These are phyloP conservation scores for Teleogryllus oceanicus DNA, from an alignment of 2,888 invertebrate genomes.

Conservation along the genomic window DNA sequence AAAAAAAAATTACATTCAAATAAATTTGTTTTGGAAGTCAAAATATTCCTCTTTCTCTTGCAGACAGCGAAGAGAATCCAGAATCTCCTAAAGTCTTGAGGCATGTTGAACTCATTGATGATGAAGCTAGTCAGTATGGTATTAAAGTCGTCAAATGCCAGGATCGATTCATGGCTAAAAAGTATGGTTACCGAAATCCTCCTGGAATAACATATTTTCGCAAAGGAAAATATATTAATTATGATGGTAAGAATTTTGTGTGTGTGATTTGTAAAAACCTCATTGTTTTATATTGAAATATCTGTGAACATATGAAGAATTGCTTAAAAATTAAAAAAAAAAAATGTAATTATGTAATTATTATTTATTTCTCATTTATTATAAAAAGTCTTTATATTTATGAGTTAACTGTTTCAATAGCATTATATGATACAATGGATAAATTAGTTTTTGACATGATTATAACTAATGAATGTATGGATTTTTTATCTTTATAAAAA, in stretches of 20 bases:
- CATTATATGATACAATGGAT: no score
- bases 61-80: conserved; percentile 79
- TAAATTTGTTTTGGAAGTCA: neutral
- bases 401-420: no score
- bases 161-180: conserved; percentile 88
- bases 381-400: no score
- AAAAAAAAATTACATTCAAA: no score
- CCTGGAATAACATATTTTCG: conserved; percentile 90
- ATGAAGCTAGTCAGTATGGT: conserved; percentile 87
- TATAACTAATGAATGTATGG: no score
- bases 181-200: conserved; percentile 83
- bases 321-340: no score
- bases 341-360: no score
- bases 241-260: conserved; percentile 58
- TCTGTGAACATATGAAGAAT: no score
- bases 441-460: no score
- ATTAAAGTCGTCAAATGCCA: conserved; percentile 85
- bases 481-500: no score
- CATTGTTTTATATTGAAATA: no score
- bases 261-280: neutral
- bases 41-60: conserved; percentile 28
- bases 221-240: conserved; percentile 84
- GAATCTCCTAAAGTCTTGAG: conserved; percentile 75
- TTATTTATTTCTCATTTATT: no score
- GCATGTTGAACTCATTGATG: conserved; percentile 85